These are phyloP conservation scores for Pithys albifrons DNA, from an alignment of 2,113 vertebrate species.

Conservation along the genomic window DNA sequence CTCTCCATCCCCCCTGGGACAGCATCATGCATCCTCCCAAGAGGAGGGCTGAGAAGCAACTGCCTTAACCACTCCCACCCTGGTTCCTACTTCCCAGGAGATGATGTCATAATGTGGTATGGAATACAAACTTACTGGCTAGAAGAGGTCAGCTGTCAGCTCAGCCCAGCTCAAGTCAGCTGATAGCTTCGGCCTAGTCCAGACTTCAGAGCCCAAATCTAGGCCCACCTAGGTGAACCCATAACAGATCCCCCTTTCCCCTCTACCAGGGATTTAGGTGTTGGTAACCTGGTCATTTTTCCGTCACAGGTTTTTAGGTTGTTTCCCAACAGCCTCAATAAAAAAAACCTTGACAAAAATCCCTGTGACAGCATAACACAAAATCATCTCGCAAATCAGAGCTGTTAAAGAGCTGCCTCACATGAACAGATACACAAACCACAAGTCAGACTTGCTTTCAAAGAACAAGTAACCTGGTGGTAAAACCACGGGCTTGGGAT, in stretches of 20 bases:
- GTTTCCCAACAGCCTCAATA: neutral
- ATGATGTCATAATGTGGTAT: too few relatives aligned
- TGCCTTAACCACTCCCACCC: too few relatives aligned
- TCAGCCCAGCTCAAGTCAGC: too few relatives aligned
- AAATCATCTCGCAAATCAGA: neutral
- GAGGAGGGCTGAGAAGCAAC: too few relatives aligned
- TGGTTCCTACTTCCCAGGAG: too few relatives aligned
- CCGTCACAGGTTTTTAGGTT: neutral
- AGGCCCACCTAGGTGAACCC: too few relatives aligned
- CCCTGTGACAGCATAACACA: neutral
- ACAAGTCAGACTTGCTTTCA: slow-evolving; percentile 42
- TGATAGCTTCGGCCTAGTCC: too few relatives aligned
- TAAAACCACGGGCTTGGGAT: slow-evolving; percentile 40
- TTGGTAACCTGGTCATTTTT: neutral
- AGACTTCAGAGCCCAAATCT: too few relatives aligned
- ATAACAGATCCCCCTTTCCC: neutral
- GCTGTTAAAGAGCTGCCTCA: neutral
- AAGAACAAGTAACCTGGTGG: slow-evolving; percentile 41
- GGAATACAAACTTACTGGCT: too few relatives aligned
- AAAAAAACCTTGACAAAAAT: neutral
- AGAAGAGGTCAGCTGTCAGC: too few relatives aligned
- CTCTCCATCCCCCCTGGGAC: too few relatives aligned
- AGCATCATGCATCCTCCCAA: too few relatives aligned
- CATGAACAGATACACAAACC: neutral
- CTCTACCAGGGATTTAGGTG: neutral